A percentile compares a stretch with the other conserved stretches of the same genome.
Evolutionary conservation across 2,113 vertebrate species (phyloP).

Genomic region (Burhinus bistriatus): DNA sequence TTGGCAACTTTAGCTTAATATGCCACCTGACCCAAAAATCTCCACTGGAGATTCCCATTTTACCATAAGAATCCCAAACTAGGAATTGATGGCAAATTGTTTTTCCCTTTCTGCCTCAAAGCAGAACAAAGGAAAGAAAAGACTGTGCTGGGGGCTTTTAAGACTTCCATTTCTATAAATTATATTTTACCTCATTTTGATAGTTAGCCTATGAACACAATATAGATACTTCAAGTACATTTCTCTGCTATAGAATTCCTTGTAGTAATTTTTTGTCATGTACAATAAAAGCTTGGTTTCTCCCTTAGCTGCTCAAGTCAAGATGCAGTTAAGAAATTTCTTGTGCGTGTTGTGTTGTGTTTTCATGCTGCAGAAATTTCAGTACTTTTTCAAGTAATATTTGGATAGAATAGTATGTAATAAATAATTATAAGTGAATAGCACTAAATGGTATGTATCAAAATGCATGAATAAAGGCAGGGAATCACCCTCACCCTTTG

Average conservation of each 20-base stretch:
- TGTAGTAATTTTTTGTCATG: neutral
- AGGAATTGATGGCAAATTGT: neutral
- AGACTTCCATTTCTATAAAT: neutral
- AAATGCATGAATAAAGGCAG: neutral
- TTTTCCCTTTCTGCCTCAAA: neutral
- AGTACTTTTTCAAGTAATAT: neutral
- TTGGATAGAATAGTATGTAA: neutral
- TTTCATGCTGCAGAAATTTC: neutral
- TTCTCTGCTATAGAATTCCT: neutral
- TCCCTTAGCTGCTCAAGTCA: neutral
- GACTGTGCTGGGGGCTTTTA: neutral
- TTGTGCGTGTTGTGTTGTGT: neutral
- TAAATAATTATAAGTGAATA: neutral
- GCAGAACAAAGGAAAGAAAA: neutral
- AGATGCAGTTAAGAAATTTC: neutral
- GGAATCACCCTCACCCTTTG: neutral
- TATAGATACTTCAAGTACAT: neutral
- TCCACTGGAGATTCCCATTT: slow-evolving; percentile 23
- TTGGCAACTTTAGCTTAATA: slow-evolving; percentile 28
- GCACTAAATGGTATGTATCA: neutral
- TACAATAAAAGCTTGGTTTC: neutral
- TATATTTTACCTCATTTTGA: neutral
- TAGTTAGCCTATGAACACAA: neutral
- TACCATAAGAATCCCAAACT: neutral
- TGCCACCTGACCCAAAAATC: slow-evolving; percentile 35